Base-by-base conservation (phyloP, 2,888 invertebrate genomes). In the Marasmarcha lunaedactyla region DNA sequence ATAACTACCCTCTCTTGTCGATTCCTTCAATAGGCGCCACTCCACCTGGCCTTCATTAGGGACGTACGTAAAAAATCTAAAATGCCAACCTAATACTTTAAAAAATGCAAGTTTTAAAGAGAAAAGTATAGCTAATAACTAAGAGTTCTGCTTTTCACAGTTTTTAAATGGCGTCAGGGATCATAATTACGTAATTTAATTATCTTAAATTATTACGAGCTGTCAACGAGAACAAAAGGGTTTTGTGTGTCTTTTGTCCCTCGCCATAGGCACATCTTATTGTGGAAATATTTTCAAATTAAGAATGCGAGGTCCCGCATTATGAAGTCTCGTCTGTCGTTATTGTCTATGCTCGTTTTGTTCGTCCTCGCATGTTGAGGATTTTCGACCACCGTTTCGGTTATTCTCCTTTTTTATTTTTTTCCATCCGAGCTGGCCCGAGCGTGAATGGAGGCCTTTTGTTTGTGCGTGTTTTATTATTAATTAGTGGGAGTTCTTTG, bases 231-330 rank as follows among this genome's bases (percentile, higher is more conserved):
- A 73, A 81, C 79, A 78, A 78, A n/a, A 78, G 73, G 59, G 46
- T 54, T 57, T 52, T 54, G 55, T 42, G 50, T 54, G 52, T 60
- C 78, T 79, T 79, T 81, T 79, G 78, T 79, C 68, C 68, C 63
- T 63, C 70, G 66, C 72, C 74, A 79, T 81, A 79, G 81, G 79
- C 79, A 79, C 79, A 83, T 79, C 79, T 79, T 81, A 81, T 81
- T 79, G 79, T 79, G 78, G 77, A 81, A 79, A 81, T 79, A 79
- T 79, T 83, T 81, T 83, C 74, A 78, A 83, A 79, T 81, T 78
- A 77, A 77, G 77, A 78, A 73, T 73, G 67, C 74, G 78, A 57
- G 58, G 76, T 83, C 81, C 81, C 79, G 81, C 81, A 83, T 81
- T 81, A 73, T 79, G 74, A 7, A 76, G 73, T 78, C 76, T 76